Percentiles rank a stretch among this genome's conserved stretches.
These are phyloP conservation scores for Pseudoatta argentina DNA, from an alignment of 1,140 invertebrate species.

Conservation along the genomic window DNA sequence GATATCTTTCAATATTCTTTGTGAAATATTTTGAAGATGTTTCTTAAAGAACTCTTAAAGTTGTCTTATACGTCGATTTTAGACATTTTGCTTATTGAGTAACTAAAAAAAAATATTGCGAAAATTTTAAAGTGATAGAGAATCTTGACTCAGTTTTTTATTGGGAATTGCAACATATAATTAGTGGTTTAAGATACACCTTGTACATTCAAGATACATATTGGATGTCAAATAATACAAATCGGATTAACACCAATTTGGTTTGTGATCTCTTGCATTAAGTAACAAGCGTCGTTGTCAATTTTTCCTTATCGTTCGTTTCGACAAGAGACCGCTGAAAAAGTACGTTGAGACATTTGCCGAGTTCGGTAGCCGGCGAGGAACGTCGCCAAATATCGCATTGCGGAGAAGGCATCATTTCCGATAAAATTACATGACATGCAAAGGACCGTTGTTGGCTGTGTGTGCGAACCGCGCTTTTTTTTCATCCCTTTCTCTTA, in stretches of 20 bases:
- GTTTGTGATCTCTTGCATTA: constrained; percentile 21
- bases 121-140: too few relatives aligned
- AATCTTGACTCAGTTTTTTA: too few relatives aligned
- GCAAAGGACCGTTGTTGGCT: background rate
- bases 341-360: constrained; percentile 72
- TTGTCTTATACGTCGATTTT: too few relatives aligned
- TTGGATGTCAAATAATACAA: background rate
- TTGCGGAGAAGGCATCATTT: constrained; percentile 52
- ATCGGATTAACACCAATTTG: background rate
- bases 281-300: constrained; percentile 20
- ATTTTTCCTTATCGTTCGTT: constrained; percentile 35
- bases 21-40: too few relatives aligned
- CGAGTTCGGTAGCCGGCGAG: constrained; percentile 52
- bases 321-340: constrained; percentile 48
- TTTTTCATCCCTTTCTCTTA: constrained; percentile 55
- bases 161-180: too few relatives aligned
- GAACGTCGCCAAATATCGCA: background rate
- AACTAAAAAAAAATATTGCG: too few relatives aligned
- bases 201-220: background rate
- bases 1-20: too few relatives aligned
- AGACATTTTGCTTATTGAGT: too few relatives aligned
- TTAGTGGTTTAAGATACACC: background rate
- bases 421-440: constrained; percentile 66
- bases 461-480: background rate
- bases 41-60: too few relatives aligned